Percentiles rank a stretch among this genome's conserved stretches.
These are phyloP conservation scores for Drosophila grimshawi DNA, from an alignment of 1,140 invertebrate genomes.

Conservation along the genomic window DNA sequence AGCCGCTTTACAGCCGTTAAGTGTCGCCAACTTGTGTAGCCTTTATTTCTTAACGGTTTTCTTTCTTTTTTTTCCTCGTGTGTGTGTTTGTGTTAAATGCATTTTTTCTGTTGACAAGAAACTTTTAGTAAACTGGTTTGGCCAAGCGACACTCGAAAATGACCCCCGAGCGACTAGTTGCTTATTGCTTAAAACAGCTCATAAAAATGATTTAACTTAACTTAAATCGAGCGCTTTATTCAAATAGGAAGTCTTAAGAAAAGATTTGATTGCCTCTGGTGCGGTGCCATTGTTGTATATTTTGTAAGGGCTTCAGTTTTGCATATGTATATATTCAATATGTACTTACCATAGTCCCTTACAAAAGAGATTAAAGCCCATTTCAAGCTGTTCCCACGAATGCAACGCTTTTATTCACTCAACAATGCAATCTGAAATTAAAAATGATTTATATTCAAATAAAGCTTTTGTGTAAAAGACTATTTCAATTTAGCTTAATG, in stretches of 20 bases:
- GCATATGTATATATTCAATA: conserved; percentile 20
- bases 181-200: conserved; percentile 12
- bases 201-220: conserved; percentile 74
- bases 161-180: conserved; percentile 32
- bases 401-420: background rate
- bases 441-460: background rate
- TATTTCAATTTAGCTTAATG: background rate
- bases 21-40: conserved; percentile 72
- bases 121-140: conserved; percentile 53
- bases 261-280: conserved; percentile 1
- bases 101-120: conserved; percentile 64
- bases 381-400: conserved; percentile 15
- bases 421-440: conserved; percentile 9
- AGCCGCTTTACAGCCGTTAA: conserved; percentile 66
- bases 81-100: conserved; percentile 46
- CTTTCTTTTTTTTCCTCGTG: conserved; percentile 51
- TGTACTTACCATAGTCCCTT: background rate
- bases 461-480: background rate
- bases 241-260: background rate
- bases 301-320: conserved; percentile 14
- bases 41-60: conserved; percentile 34
- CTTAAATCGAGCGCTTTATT: conserved; percentile 10
- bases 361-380: conserved; percentile 23
- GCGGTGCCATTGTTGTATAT: conserved; percentile 9
- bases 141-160: conserved; percentile 36